phyloP scores from a whole-genome alignment of 2,888 invertebrate genomes.

The Netelia virgata region DNA sequence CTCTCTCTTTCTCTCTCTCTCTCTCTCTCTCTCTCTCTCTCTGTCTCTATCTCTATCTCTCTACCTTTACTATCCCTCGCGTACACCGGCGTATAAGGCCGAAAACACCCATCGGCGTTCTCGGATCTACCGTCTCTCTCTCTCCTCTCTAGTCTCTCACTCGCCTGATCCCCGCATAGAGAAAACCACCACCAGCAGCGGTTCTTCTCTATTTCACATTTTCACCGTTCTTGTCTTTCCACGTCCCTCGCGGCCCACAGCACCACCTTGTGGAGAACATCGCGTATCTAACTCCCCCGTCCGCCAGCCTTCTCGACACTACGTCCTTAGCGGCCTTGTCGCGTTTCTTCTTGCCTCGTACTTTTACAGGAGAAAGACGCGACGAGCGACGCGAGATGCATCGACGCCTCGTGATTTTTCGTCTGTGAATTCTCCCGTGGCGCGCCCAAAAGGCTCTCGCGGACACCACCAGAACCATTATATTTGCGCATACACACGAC shows the following conservation, averaged over 20 bases:
- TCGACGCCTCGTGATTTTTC: slow-evolving; percentile 62
- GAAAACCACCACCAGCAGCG: slow-evolving; percentile 18
- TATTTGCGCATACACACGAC: slow-evolving; percentile 13
- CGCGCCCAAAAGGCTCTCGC: slow-evolving; percentile 65
- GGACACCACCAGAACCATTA: slow-evolving; percentile 62
- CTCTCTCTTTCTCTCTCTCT: slow-evolving; percentile 20
- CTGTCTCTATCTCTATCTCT: neutral
- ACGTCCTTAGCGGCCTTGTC: neutral
- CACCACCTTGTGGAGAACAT: too few relatives aligned
- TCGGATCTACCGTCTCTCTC: slow-evolving; percentile 38
- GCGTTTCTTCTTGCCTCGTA: slow-evolving; percentile 47
- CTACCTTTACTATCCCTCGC: neutral
- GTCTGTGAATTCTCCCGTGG: slow-evolving; percentile 66
- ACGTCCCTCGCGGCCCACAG: neutral
- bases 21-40: slow-evolving; percentile 12
- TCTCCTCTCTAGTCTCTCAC: neutral
- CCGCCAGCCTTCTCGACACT: neutral
- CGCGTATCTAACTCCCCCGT: too few relatives aligned
- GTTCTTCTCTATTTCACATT: slow-evolving; percentile 5
- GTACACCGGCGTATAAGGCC: neutral
- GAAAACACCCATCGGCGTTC: neutral
- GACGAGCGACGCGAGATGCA: slow-evolving; percentile 54
- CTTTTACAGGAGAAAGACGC: slow-evolving; percentile 26
- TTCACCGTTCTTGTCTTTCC: neutral
- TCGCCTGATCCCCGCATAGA: neutral